These are phyloP conservation scores for Callorhinus ursinus DNA, from an alignment of 2,113 vertebrate species.

Conservation along the genomic window DNA sequence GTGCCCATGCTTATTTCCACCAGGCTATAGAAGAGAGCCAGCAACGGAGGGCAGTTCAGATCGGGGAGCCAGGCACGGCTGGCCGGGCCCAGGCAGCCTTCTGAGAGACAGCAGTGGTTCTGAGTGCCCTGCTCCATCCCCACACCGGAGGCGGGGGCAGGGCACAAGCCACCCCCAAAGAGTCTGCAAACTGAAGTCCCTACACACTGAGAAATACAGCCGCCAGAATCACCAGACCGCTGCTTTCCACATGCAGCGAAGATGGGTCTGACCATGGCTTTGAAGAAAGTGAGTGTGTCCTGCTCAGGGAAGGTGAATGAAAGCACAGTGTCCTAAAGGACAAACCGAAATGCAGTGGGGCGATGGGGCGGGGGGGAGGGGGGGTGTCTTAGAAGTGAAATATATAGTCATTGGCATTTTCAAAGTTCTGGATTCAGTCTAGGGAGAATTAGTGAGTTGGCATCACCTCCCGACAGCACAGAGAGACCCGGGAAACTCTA, in stretches of 20 bases:
- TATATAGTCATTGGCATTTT: not conserved
- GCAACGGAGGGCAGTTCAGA: fast-evolving
- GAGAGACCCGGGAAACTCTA: not conserved
- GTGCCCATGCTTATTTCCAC: not conserved
- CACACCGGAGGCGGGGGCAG: not conserved
- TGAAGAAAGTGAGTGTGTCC: not conserved
- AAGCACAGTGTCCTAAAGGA: fast-evolving
- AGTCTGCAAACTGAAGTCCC: not conserved
- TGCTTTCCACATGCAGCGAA: not conserved
- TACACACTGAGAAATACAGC: too few relatives aligned
- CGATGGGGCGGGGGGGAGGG: not conserved
- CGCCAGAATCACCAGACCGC: not conserved
- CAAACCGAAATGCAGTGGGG: fast-evolving
- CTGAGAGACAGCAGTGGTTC: too few relatives aligned
- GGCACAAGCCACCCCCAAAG: not conserved
- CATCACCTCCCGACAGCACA: fast-evolving
- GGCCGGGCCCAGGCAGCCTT: too few relatives aligned
- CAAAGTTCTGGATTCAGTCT: not conserved
- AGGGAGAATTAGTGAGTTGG: not conserved
- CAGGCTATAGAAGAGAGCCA: not conserved
- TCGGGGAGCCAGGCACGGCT: not conserved
- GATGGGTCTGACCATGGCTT: not conserved
- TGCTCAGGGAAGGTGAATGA: not conserved
- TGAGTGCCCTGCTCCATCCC: not conserved
- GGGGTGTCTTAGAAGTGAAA: too few relatives aligned